Evolutionary conservation across 2,113 vertebrate species (phyloP), one percentile per base, ranked within the genome.

Genomic region (Syrrhaptes paradoxus): DNA sequence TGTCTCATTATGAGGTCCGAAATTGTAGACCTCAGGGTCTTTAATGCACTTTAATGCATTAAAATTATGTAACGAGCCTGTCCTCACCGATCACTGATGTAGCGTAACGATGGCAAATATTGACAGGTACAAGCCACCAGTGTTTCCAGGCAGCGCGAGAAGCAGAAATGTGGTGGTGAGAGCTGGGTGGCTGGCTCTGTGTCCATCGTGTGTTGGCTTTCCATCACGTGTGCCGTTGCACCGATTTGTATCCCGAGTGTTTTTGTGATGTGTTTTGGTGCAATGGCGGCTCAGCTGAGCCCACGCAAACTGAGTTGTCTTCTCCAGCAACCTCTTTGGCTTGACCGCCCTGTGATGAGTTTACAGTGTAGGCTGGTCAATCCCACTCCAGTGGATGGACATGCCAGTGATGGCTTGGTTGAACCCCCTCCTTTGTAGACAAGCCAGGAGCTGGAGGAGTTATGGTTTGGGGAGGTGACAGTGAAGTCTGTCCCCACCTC

Each of bases 21-120:
- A 92, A 87, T 48, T 57, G 49, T 57, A 86, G 59, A 83, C 83
- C 96, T 88, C 20, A 0, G 70, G 90, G 83, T 92, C 43, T 48
- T 74, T 67, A 29, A 41, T 95, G 93, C 52, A 20, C 70, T 52
- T 12, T n/a, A 70, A 70, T 95, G 65, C 94, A 95, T 95, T 96
- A 91, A 48, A 87, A 87, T 95, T 95, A 86, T 20, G n/a, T 93
- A 94, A 89, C 0, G 2, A 87, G 84, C 25, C 14, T 28, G 73
- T 87, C 20, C 84, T 84, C 61, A 13, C 15, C 0, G 2, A n/a
- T 55, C 3, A 3, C 49, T 49, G 74, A 55, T 4, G 1, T 3
- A 46, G 74, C 0, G 0, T 36, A 17, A 26, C 10, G 34, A 20
- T 34, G 94, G 84, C 91, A 87, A 52, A 68, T 95, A 95, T 94